These are phyloP conservation scores for Theodoxus fluviatilis DNA, from an alignment of 2,888 invertebrate species.

Conservation along the genomic window DNA sequence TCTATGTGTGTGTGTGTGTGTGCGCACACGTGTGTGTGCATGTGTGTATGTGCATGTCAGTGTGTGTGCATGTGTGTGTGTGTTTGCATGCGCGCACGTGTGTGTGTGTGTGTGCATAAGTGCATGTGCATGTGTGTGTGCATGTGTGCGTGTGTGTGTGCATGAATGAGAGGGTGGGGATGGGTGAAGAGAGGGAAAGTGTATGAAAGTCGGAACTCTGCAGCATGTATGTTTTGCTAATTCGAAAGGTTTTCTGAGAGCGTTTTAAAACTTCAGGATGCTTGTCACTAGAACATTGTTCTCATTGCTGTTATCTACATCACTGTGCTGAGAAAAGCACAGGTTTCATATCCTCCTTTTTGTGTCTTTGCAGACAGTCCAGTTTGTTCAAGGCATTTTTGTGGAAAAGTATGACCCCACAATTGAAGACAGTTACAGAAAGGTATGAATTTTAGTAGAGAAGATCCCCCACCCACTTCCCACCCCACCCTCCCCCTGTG, in stretches of 20 bases:
- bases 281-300: not conserved
- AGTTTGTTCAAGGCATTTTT: constrained; percentile 98
- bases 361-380: constrained; percentile 75
- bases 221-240: not conserved
- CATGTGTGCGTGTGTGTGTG: constrained; percentile 1
- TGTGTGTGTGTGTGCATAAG: not conserved
- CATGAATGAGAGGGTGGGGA: not conserved
- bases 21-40: not conserved
- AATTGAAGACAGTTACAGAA: constrained; percentile 99
- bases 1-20: constrained; percentile 11
- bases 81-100: not conserved
- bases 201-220: not conserved
- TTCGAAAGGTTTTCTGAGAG: not conserved
- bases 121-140: constrained; percentile 3
- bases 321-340: not conserved
- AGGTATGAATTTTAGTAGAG: too few relatives aligned
- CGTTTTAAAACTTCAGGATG: not conserved
- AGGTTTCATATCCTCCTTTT: not conserved
- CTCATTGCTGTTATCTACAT: not conserved
- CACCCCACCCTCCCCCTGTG: too few relatives aligned
- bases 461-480: too few relatives aligned
- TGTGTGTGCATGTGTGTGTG: constrained; percentile 14
- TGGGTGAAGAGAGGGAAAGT: not conserved
- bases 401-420: constrained; percentile 99
- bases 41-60: not conserved